phyloP scores from a whole-genome alignment of 2,888 invertebrate species.

The Perdita meconis region DNA sequence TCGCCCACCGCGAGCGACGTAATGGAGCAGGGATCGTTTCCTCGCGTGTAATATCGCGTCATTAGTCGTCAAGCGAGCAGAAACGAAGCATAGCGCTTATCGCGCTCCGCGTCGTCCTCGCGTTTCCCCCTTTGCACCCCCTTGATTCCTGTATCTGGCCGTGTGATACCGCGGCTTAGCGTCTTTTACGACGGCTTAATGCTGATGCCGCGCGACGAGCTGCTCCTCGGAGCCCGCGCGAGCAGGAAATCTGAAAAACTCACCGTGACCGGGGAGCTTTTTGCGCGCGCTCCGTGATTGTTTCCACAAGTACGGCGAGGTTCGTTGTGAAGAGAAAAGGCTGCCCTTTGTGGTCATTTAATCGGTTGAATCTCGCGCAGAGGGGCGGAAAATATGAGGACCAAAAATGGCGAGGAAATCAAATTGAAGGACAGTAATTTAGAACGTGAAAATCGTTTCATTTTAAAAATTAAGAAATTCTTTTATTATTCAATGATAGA shows the following conservation, averaged over 20 bases:
- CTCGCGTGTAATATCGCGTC: slow-evolving; percentile 67
- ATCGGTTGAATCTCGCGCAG: slow-evolving; percentile 22
- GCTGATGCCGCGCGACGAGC: slow-evolving; percentile 30
- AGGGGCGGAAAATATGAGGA: too few relatives aligned
- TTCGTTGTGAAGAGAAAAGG: slow-evolving; percentile 30
- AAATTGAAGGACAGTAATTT: too few relatives aligned
- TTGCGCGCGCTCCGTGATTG: slow-evolving; percentile 28
- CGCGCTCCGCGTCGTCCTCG: slow-evolving; percentile 45
- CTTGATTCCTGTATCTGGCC: slow-evolving; percentile 16
- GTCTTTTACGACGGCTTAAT: slow-evolving; percentile 60
- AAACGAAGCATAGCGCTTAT: slow-evolving; percentile 59
- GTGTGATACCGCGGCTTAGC: slow-evolving; percentile 58
- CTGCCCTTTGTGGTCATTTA: slow-evolving; percentile 16
- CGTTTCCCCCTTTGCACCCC: background rate
- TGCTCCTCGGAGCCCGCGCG: background rate
- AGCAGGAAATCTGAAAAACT: slow-evolving; percentile 44
- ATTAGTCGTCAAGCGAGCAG: slow-evolving; percentile 63
- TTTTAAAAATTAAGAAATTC: too few relatives aligned
- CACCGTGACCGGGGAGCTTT: slow-evolving; percentile 34
- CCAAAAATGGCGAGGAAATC: too few relatives aligned
- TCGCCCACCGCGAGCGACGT: slow-evolving; percentile 29
- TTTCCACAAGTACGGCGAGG: slow-evolving; percentile 35
- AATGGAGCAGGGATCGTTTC: slow-evolving; percentile 58
- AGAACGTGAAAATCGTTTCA: too few relatives aligned
- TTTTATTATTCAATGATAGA: too few relatives aligned